A percentile compares a stretch with the other conserved stretches of the same genome.
Evolutionary conservation across 1,140 invertebrate species (phyloP).

Genomic region (Cydia strobilella): DNA sequence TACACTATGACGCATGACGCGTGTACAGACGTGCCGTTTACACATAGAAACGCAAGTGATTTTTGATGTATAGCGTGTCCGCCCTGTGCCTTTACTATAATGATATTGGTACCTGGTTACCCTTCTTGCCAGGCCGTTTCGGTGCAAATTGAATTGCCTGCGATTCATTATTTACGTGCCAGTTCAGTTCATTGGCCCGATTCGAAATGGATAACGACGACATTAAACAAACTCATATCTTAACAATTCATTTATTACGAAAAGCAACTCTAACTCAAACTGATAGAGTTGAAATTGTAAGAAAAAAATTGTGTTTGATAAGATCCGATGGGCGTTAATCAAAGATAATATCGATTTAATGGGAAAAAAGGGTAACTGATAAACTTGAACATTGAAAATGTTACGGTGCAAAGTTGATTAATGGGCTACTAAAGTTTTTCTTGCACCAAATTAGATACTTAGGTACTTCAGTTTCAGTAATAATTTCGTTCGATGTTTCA

Average conservation of each 20-base stretch:
- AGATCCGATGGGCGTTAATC: background rate
- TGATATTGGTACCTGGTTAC: background rate
- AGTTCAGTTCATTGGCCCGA: constrained; percentile 24
- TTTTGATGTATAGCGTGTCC: too few species aligned
- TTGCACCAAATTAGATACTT: too few species aligned
- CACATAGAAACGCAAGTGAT: too few species aligned
- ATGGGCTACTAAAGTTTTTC: background rate
- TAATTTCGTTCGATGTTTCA: too few species aligned
- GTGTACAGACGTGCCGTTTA: too few species aligned
- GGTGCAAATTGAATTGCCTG: constrained; percentile 27
- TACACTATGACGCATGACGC: too few species aligned
- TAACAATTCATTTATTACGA: background rate
- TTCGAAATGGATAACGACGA: constrained; percentile 9
- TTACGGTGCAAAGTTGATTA: background rate
- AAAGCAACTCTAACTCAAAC: background rate
- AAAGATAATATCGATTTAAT: background rate
- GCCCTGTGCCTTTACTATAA: too few species aligned
- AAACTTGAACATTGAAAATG: constrained; percentile 8
- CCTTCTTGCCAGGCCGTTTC: background rate
- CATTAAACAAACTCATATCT: constrained; percentile 5
- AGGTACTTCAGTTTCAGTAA: too few species aligned
- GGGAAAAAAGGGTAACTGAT: constrained; percentile 13
- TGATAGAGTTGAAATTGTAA: background rate
- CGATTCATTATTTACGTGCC: constrained; percentile 11
- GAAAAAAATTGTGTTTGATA: background rate